Base-by-base conservation (phyloP, 2,113 vertebrate genomes). In the Corythoichthys haematopterus region DNA sequence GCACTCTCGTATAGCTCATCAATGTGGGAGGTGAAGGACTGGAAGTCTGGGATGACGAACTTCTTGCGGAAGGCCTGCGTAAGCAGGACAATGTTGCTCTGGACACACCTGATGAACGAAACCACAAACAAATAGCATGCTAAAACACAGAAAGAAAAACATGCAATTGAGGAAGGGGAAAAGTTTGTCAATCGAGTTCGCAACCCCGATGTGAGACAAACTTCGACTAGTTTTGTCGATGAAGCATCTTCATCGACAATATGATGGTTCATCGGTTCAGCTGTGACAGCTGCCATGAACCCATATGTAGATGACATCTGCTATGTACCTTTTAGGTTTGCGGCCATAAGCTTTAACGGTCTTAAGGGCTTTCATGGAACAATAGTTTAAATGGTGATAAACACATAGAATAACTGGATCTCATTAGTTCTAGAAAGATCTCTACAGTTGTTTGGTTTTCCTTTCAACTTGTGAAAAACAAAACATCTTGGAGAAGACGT, bases 61-160 rank as follows among this genome's bases (percentile, higher is more conserved):
- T 99, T 99, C 88, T 96, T 94, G 76, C 97, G 93, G 90, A 99
- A 99, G 69, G 97, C 97, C 90, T 99, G 97, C 73, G 97, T 99
- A 79, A 99, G 93, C 81, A 99, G 93, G 75, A 99, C 95, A 80
- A 99, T 99, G 91, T 99, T 99, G 91, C 95, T 98, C 80, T 98
- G 96, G 86, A 99, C 96, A 90, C 97, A 99, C 89, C 97, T 99
- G 92, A 67, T 77, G 74, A 65, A 82, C 64, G 78, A 14, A 80
- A 84, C 72, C 74, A 86, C 76, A 57, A 46, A 62, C 60, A 84
- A 46, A 85, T 33, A 76, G 69, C 79, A 84, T 78, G 87, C 76
- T 74, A 65, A 83, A 75, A 75, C 40, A 79, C 20, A 4, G 65
- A 62, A 71, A 78, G 66, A 76, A 16, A n/a, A 67, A 46, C 13